Percentiles rank a stretch among this genome's conserved stretches.
Evolutionary conservation across 1,140 invertebrate genomes (phyloP).

Genomic region (Drosophila truncata): DNA sequence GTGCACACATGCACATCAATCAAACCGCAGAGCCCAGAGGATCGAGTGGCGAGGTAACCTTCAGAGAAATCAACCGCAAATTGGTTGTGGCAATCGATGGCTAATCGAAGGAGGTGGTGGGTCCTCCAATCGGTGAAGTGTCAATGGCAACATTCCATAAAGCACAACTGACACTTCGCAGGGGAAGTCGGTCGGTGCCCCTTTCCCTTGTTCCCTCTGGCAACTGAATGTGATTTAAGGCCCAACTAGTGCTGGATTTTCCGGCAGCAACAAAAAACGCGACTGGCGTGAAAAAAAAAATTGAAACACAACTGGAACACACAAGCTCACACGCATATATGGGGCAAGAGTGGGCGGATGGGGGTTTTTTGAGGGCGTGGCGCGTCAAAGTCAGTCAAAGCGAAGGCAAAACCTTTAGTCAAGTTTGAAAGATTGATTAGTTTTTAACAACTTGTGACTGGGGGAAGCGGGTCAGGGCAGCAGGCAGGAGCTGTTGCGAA

Average conservation of each 20-base stretch:
- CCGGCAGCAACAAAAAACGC: conserved; percentile 38
- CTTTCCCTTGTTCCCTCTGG: conserved; percentile 1
- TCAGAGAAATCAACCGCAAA: conserved; percentile 65
- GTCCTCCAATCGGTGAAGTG: conserved; percentile 53
- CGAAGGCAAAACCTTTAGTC: conserved; percentile 76
- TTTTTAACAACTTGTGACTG: conserved; percentile 84
- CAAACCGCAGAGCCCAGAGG: conserved; percentile 21
- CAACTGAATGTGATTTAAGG: conserved; percentile 76
- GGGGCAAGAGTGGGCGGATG: background rate
- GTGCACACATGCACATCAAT: conserved; percentile 40
- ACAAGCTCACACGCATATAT: conserved; percentile 10
- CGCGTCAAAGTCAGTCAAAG: conserved; percentile 76
- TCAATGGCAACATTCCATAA: conserved; percentile 74
- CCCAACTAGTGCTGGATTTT: conserved; percentile 59
- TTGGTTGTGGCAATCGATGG: conserved; percentile 74
- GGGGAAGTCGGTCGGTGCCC: background rate
- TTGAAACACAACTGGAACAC: conserved; percentile 39
- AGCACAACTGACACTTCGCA: conserved; percentile 53
- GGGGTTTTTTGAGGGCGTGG: conserved; percentile 16
- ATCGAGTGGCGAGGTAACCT: conserved; percentile 52
- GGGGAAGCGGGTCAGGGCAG: conserved; percentile 5
- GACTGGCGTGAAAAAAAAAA: conserved; percentile 57
- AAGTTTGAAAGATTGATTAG: conserved; percentile 83
- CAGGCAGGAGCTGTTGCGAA: background rate
- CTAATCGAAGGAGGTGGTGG: conserved; percentile 52